Evolutionary conservation across 2,888 invertebrate genomes (phyloP).

Genomic region (Archaeoteleia sp.): DNA sequence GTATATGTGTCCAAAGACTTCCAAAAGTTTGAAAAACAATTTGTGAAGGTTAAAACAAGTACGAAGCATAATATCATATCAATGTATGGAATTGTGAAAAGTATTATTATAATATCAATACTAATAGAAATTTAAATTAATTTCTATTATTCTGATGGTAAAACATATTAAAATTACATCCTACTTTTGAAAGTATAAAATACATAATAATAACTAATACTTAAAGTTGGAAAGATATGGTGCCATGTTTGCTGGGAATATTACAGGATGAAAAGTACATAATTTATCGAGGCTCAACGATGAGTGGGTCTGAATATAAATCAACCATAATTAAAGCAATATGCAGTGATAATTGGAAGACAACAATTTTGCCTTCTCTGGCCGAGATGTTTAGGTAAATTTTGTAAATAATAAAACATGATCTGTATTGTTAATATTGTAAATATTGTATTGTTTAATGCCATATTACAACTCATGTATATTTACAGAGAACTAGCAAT

Average conservation of each 20-base stretch:
- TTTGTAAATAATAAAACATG: not conserved
- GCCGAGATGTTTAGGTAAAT: conserved; percentile 82
- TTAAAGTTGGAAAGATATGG: conserved; percentile 80
- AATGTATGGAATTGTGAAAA: too few relatives aligned
- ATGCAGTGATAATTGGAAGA: conserved; percentile 79
- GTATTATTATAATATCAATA: too few relatives aligned
- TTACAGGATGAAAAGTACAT: conserved; percentile 77
- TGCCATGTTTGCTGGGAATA: conserved; percentile 79
- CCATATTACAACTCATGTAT: conserved; percentile 17
- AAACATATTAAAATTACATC: too few relatives aligned
- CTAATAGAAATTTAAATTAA: too few relatives aligned
- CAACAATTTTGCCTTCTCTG: conserved; percentile 79
- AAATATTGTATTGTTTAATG: too few relatives aligned
- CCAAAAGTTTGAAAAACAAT: too few relatives aligned
- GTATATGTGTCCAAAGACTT: not conserved
- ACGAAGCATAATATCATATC: too few relatives aligned
- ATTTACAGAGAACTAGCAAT: conserved; percentile 76
- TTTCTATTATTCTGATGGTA: too few relatives aligned
- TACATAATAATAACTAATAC: not conserved
- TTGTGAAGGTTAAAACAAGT: too few relatives aligned
- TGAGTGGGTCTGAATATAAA: conserved; percentile 79
- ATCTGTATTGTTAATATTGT: too few relatives aligned
- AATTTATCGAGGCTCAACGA: conserved; percentile 78
- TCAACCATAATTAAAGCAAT: conserved; percentile 78
- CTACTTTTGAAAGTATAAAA: too few relatives aligned